Evolutionary conservation across 2,113 vertebrate species (phyloP).

Genomic region (Tragelaphus strepsiceros): DNA sequence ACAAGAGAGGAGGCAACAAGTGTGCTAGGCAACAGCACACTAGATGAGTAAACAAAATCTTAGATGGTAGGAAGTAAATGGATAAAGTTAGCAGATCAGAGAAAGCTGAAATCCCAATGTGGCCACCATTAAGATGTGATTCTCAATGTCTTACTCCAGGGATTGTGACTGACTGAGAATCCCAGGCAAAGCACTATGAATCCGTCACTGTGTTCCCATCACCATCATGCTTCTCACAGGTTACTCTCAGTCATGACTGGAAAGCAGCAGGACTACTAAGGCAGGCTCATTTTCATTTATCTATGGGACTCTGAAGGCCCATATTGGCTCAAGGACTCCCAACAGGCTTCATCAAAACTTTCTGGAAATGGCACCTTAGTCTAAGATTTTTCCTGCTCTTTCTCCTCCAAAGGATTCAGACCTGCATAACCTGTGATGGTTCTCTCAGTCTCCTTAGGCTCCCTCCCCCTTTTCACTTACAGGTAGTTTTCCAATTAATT

Average conservation of each 20-base stretch:
- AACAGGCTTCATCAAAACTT: not conserved
- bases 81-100: not conserved
- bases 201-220: not conserved
- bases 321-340: not conserved
- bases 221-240: not conserved
- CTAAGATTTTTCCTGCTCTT: not conserved
- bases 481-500: constrained; percentile 17
- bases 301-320: not conserved
- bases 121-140: not conserved
- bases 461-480: not conserved
- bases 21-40: not conserved
- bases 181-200: not conserved
- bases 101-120: constrained; percentile 24
- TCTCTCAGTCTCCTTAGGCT: not conserved
- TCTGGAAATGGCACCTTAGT: not conserved
- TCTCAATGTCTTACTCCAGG: not conserved
- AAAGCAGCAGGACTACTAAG: not conserved
- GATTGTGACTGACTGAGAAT: not conserved
- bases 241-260: not conserved
- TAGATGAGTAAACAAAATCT: not conserved
- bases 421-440: not conserved
- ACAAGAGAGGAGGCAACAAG: not conserved
- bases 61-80: not conserved
- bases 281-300: not conserved
- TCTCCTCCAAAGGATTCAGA: constrained; percentile 7